Conservation (phyloP, 2,888 invertebrate genomes). For the Euplagia quadripunctaria region DNA sequence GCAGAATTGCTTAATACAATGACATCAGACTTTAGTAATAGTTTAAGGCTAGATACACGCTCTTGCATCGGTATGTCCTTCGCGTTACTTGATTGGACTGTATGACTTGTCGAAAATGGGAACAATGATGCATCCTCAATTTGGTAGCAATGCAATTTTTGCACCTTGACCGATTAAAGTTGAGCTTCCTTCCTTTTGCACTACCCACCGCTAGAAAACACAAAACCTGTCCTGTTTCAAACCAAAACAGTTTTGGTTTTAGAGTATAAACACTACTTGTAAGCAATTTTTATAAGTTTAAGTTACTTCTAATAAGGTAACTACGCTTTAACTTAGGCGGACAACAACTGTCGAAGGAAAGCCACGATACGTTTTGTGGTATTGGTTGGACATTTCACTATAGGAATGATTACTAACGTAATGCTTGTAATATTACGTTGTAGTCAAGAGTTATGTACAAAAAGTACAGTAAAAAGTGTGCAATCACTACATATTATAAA, state of each 20-base stretch:
- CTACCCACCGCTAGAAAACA: background rate
- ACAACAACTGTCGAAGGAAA: background rate
- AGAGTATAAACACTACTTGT: background rate
- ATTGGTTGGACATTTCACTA: no score
- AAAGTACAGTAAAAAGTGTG: no score
- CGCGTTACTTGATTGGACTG: background rate
- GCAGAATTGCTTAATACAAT: slow-evolving; percentile 17
- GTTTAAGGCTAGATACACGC: slow-evolving; percentile 3
- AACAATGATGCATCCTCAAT: background rate
- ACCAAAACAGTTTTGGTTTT: background rate
- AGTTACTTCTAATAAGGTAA: background rate
- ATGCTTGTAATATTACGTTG: background rate
- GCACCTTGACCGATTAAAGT: background rate
- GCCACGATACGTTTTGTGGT: background rate
- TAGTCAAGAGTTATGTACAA: background rate
- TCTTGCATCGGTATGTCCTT: background rate
- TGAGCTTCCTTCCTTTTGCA: background rate
- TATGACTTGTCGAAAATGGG: background rate
- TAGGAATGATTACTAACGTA: no score
- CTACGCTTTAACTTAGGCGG: background rate
- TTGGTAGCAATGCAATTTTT: background rate
- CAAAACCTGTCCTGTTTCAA: background rate
- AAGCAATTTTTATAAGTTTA: background rate
- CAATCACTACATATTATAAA: no score
- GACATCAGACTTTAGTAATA: slow-evolving; percentile 12